Evolutionary conservation across 2,888 invertebrate species (phyloP).

Genomic region (Cheilosia scutellata): DNA sequence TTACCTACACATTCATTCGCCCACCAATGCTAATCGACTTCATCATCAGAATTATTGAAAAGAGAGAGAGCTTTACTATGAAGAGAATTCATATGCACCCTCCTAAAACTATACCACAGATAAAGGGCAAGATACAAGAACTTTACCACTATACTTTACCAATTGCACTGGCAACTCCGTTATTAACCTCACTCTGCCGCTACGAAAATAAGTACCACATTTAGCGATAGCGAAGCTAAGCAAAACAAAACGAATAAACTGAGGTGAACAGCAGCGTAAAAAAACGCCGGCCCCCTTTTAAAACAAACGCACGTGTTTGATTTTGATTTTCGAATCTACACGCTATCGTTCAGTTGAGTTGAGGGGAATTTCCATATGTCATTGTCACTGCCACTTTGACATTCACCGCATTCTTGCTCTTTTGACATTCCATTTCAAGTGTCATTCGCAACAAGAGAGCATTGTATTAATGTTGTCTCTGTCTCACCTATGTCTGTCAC

Average conservation of each 20-base stretch:
- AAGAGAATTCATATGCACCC: background rate
- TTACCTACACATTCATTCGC: too few relatives aligned
- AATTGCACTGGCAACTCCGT: background rate
- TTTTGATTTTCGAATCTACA: background rate
- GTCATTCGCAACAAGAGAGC: slow-evolving; percentile 1
- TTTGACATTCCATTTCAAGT: slow-evolving; percentile 15
- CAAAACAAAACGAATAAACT: slow-evolving; percentile 12
- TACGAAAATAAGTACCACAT: background rate
- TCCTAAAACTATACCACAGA: slow-evolving; percentile 42
- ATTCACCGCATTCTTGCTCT: slow-evolving; percentile 33
- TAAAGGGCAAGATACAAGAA: slow-evolving; percentile 1
- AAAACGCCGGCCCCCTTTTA: slow-evolving; percentile 18
- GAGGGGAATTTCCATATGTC: slow-evolving; percentile 22
- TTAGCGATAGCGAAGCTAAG: background rate
- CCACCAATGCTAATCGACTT: too few relatives aligned
- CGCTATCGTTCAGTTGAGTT: background rate
- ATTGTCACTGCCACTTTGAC: slow-evolving; percentile 32
- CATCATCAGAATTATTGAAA: too few relatives aligned
- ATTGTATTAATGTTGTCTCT: slow-evolving; percentile 1
- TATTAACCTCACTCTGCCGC: background rate
- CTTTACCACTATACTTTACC: background rate
- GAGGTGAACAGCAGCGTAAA: background rate
- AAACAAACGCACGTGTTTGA: slow-evolving; percentile 14
- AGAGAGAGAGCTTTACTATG: background rate
- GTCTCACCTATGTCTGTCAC: background rate